Evolutionary conservation across 23 tunicate species (phyloP), one percentile per base, ranked within the genome.

Genomic region (Phallusia fumigata): DNA sequence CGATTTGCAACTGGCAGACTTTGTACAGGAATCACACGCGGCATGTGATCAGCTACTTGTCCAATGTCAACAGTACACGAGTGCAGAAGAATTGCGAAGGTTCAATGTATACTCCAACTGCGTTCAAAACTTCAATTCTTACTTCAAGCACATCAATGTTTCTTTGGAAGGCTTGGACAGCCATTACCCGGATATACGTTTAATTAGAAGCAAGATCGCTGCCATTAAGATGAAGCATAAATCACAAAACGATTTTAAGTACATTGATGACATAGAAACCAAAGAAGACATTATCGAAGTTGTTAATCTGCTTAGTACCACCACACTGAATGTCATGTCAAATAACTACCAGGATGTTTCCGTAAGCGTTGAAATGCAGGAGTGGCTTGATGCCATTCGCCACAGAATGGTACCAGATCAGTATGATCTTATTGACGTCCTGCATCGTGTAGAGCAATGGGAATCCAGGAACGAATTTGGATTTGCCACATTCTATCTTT

Each of bases 311-410:
- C 72, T 78, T 35, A 85, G 84, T 33, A 6, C 34, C 15, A 76
- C 65, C 0, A 34, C 80, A 31, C 65, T 33, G 13, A 49, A 80
- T 0, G 65, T 75, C 19, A 53, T 78, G 10, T 2, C 22, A 53
- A 47, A 32, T 18, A 69, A 3, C 0, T 30, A 19, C 31, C 33
- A 6, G 16, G 30, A 84, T 36, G 33, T 44, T 28, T 64, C 2
- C 13, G 53, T 89, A 0, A 84, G 85, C 0, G 53, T 36, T 26
- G 81, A 89, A 65, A 86, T 84, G 82, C 45, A 79, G 0, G 94
- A 89, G 52, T 89, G 94, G 94, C 64, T 89, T 6, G 80, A 89
- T 26, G 94, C 88, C 0, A 84, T 89, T 52, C 94, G 94, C 0
- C 94, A 84, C 47, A 80, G 64, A 0, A 0, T 74, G 21, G 19